Percentiles rank a stretch among this genome's conserved stretches.
Conservation (phyloP, 2,888 invertebrate genomes). For the Operophtera brumata region DNA sequence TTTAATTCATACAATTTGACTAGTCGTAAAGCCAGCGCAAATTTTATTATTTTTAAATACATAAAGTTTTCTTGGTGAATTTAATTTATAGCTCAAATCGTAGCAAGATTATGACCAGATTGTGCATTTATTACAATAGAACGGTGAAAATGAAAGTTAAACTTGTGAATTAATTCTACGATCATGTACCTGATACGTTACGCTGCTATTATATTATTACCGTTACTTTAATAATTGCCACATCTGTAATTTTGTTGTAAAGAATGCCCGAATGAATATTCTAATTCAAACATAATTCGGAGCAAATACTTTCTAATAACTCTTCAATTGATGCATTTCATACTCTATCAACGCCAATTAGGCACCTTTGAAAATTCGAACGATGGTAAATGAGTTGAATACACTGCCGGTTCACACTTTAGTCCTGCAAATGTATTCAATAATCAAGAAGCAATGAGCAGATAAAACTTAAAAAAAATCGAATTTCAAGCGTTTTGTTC, state of each 20-base stretch:
- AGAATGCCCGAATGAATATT: neutral
- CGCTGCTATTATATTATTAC: neutral
- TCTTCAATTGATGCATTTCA: no score
- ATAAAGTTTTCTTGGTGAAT: conserved; percentile 1
- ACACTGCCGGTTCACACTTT: no score
- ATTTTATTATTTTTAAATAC: neutral
- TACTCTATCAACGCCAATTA: no score
- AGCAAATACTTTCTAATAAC: no score
- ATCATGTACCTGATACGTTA: neutral
- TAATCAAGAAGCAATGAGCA: no score
- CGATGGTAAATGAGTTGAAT: no score
- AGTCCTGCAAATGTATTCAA: no score
- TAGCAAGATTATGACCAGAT: neutral
- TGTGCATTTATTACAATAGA: neutral
- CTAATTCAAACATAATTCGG: no score
- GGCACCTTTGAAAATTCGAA: no score
- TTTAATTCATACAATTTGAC: no score
- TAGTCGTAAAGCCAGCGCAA: neutral
- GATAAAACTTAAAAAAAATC: no score
- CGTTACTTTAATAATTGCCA: conserved; percentile 5
- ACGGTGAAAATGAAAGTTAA: conserved; percentile 5
- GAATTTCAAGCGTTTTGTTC: no score
- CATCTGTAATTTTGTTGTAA: neutral
- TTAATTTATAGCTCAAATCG: neutral
- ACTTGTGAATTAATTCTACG: neutral